Conservation (phyloP, 2,797 vertebrate species). For the Argya squamiceps region DNA sequence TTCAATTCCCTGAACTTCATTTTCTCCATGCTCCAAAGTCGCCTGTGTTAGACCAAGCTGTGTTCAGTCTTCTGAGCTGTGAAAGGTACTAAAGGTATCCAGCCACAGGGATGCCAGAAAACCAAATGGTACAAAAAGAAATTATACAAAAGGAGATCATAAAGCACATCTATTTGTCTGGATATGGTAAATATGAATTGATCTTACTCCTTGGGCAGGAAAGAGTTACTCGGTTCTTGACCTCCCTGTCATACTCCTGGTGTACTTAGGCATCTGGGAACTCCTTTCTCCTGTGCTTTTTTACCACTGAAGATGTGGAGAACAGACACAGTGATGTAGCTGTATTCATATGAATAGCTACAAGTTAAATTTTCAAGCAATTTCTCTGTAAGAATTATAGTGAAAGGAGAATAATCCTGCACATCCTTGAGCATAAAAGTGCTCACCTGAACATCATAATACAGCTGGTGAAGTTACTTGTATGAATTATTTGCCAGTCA, state of each 20-base stretch:
- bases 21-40: background rate
- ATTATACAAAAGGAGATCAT: background rate
- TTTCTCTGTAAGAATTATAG: background rate
- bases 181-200: background rate
- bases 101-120: background rate
- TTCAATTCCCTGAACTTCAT: background rate
- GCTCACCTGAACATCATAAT: background rate
- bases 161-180: background rate
- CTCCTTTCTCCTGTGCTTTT: rapidly evolving
- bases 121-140: background rate
- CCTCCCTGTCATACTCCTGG: background rate
- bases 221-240: background rate
- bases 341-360: background rate
- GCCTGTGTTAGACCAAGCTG: background rate
- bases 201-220: background rate
- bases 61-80: background rate
- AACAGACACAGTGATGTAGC: background rate
- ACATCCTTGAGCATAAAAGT: background rate
- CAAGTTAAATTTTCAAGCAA: background rate
- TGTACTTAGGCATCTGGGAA: background rate
- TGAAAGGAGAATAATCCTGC: background rate
- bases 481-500: background rate
- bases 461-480: background rate
- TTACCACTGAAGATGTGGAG: background rate
- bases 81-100: background rate